Evolutionary conservation across 2,888 invertebrate genomes (phyloP), one percentile per base, ranked within the genome.

Genomic region (Apoda limacodes): DNA sequence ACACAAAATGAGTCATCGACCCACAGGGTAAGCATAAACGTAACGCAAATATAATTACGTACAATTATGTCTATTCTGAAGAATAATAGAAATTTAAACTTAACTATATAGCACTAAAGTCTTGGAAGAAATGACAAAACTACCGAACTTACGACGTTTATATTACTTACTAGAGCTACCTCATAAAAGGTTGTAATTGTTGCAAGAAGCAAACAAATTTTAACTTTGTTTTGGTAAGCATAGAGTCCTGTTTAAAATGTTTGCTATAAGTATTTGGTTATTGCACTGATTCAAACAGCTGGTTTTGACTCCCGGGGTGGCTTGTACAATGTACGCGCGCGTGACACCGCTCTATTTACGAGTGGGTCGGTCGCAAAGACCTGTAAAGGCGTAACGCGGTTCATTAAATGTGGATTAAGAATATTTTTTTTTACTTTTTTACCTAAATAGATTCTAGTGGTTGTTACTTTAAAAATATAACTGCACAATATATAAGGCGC

Each of bases 331-430:
- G 76, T 74, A 69, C 55, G 55, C 56, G 62, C 65, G 71, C 72
- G 75, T 74, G 76, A 75, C 76, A 76, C 64, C 65, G 69, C 63
- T 70, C 76, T 76, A 71, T 76, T 74, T 76, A 75, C 72, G 74
- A 72, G 49, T 50, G 49, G 49, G 53, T 48, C 52, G 56, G 48
- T 49, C 51, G 55, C 59, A 47, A 55, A 56, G 60, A 60, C 52
- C 60, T 51, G 56, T 59, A 58, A 56, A 60, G 53, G 53, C 57
- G 45, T 48, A 45, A 43, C 52, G 37, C 46, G 67, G 59, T 47
- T 49, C 67, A 48, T 22, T 35, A 40, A 37, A 40, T 28, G 56
- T 40, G 40, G 53, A 31, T 36, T 43, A 34, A n/a, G n/a, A n/a
- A n/a, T n/a, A n/a, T n/a, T n/a, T n/a, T n/a, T n/a, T n/a, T n/a